Conservation (phyloP, 2,113 vertebrate species). For the Raja brachyura region DNA sequence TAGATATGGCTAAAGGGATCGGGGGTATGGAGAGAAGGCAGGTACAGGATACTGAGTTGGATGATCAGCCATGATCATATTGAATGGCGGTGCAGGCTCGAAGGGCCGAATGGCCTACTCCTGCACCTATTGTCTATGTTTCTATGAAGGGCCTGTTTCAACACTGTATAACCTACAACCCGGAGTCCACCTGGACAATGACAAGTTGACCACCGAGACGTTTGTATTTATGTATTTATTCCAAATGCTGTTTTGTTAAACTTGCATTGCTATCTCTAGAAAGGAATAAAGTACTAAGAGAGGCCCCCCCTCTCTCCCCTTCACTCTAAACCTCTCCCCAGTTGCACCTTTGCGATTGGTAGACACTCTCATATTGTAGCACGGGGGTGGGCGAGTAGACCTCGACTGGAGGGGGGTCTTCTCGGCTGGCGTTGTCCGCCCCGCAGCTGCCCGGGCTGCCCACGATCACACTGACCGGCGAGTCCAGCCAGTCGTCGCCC, state of each 20-base stretch:
- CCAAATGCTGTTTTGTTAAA: constrained; percentile 17
- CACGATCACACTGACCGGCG: neutral
- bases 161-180: too few relatives aligned
- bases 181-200: neutral
- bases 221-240: constrained; percentile 8
- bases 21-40: too few relatives aligned
- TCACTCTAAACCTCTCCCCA: constrained; percentile 31
- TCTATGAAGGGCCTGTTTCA: too few relatives aligned
- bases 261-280: constrained; percentile 21
- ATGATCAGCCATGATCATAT: too few relatives aligned
- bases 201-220: neutral
- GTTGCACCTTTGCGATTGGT: neutral
- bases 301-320: neutral
- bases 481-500: neutral
- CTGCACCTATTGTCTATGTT: too few relatives aligned
- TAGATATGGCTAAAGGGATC: too few relatives aligned
- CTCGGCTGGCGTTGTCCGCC: neutral
- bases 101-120: too few relatives aligned
- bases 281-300: constrained; percentile 18
- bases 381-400: neutral
- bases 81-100: too few relatives aligned
- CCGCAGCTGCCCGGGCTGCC: neutral
- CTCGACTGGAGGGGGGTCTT: neutral
- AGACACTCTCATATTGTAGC: neutral
- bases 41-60: too few relatives aligned